Evolutionary conservation across 1,140 invertebrate species (phyloP).

Genomic region (Conus betulinus): DNA sequence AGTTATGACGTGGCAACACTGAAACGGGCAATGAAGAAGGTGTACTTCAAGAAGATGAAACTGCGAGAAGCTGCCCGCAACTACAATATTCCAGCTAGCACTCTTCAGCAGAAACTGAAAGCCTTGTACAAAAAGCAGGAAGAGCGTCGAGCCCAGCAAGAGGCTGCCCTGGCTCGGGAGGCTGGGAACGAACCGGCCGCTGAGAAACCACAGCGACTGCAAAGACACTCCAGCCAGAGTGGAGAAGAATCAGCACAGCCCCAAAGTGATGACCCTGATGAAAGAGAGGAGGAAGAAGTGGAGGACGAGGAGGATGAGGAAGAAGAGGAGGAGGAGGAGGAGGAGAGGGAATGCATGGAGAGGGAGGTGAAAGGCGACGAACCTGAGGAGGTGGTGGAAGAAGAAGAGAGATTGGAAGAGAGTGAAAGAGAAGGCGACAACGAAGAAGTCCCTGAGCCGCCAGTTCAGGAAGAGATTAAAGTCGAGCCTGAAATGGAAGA

Average conservation of each 20-base stretch:
- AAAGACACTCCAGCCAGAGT: not conserved
- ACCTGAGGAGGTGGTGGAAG: not conserved
- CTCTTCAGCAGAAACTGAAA: conserved; percentile 31
- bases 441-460: not conserved
- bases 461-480: not conserved
- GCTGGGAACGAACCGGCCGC: not conserved
- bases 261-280: not conserved
- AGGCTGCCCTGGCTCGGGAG: not conserved
- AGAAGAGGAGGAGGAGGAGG: conserved; percentile 12
- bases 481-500: not conserved
- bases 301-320: not conserved
- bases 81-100: conserved; percentile 26
- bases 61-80: conserved; percentile 21
- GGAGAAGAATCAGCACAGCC: not conserved
- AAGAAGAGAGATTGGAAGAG: not conserved
- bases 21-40: conserved; percentile 29
- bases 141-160: not conserved
- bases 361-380: not conserved
- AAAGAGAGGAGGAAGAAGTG: not conserved
- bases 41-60: conserved; percentile 29
- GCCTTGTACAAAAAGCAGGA: not conserved
- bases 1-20: conserved; percentile 5
- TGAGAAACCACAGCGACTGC: not conserved
- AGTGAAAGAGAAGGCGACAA: not conserved
- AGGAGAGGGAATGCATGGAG: not conserved